phyloP scores from a whole-genome alignment of 92 coral and sea anemone species.

The Plumapathes pennacea region DNA sequence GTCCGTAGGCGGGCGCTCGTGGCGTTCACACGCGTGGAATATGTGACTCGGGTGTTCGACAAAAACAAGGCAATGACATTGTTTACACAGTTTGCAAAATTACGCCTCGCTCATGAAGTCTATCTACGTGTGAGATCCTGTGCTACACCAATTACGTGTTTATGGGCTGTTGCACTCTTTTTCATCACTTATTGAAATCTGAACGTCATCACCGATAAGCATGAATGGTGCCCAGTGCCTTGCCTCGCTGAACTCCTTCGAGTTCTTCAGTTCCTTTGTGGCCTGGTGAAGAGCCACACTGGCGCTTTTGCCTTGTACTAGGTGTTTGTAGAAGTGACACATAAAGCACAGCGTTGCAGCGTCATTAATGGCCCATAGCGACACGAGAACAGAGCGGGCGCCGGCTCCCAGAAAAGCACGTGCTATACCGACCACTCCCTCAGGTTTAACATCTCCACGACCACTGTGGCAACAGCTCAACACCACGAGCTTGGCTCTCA shows the following conservation, averaged over 20 bases:
- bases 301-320: neutral
- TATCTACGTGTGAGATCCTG: too few species aligned
- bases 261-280: neutral
- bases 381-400: slow-evolving; percentile 9
- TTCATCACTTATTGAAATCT: too few species aligned
- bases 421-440: slow-evolving; percentile 12
- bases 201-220: slow-evolving; percentile 14
- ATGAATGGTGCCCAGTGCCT: neutral
- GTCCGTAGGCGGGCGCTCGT: too few species aligned
- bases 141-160: too few species aligned
- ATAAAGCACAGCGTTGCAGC: neutral
- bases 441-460: slow-evolving; percentile 14
- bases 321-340: neutral
- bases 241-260: neutral
- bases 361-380: slow-evolving; percentile 1
- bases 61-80: too few species aligned
- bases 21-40: too few species aligned
- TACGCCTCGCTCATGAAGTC: too few species aligned
- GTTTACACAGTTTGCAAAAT: too few species aligned
- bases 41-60: too few species aligned
- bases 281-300: slow-evolving; percentile 6
- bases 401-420: slow-evolving; percentile 11
- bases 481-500: too few species aligned
- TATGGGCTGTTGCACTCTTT: too few species aligned
- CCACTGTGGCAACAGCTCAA: too few species aligned